Evolutionary conservation across 2,888 invertebrate genomes (phyloP).

Genomic region (Xestia ashworthii): DNA sequence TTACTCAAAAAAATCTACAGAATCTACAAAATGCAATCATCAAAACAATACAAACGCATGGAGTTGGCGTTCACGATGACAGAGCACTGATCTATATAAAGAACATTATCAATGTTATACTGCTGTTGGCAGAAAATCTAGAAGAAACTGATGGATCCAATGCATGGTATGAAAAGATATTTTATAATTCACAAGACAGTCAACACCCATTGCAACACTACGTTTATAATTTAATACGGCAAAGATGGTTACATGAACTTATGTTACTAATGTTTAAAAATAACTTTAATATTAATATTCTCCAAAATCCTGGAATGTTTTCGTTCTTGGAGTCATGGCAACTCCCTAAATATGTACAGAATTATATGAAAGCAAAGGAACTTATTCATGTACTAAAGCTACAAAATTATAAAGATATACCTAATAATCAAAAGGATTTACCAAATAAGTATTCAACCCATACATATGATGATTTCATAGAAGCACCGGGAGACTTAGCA

Average conservation of each 20-base stretch:
- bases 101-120: conserved; percentile 20
- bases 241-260: conserved; percentile 62
- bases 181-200: conserved; percentile 18
- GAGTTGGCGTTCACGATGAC: neutral
- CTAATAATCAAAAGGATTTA: neutral
- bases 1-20: conserved; percentile 36
- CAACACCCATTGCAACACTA: conserved; percentile 37
- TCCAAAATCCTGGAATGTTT: conserved; percentile 29
- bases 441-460: neutral
- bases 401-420: neutral
- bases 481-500: neutral
- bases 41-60: neutral
- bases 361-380: conserved; percentile 20
- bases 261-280: conserved; percentile 36
- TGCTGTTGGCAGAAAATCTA: conserved; percentile 28
- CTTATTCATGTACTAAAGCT: neutral
- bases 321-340: conserved; percentile 39
- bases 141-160: neutral
- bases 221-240: conserved; percentile 47
- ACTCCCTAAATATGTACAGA: conserved; percentile 30
- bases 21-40: conserved; percentile 20
- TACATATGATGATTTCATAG: conserved; percentile 21
- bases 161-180: conserved; percentile 50
- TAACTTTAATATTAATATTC: conserved; percentile 34
- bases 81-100: conserved; percentile 33